Base-by-base conservation (phyloP, 2,888 invertebrate genomes). In the Ecliptopera silaceata region DNA sequence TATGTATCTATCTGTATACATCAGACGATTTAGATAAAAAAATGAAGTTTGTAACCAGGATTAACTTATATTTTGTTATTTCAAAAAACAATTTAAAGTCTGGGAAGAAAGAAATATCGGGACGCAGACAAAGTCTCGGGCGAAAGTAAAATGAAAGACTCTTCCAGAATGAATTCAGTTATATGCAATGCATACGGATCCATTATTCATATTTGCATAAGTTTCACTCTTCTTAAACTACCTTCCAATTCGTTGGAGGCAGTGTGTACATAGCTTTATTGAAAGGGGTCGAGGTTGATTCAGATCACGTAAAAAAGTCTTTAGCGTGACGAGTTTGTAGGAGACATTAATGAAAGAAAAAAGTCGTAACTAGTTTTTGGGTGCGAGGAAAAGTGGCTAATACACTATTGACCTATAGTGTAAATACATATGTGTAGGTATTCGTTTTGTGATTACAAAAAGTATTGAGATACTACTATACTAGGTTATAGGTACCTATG, bases 331-430 rank as follows among this genome's bases (percentile, higher is more conserved):
- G 72, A 61, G 73, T 75, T 72, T 75, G 73, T 18, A 68, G 69
- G 66, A 73, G 61, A 72, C 64, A 68, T 70, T 80, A 77, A 81
- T 79, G 72, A 75, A 59, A 60, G 63, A 59, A 65, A 63, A 69
- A 71, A 70, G 68, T 69, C 66, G 31, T 41, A 45, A 38, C 45
- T 32, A 44, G 38, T 43, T 49, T 42, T 29, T 26, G 29, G 3
- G 36, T 13, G 15, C 32, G 29, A 29, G 26, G 36, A n/a, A n/a
- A 31, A 26, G 26, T 26, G 4, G 26, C 26, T 26, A 2, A 8
- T 26, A 26, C 10, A 31, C 31, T 31, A n/a, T 4, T n/a, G 31
- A 31, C 6, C 11, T 6, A 36, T 12, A 29, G 43, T 13, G 10
- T 26, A 22, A 6, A 6, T 22, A 22, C 22, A n/a, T n/a, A n/a